A percentile compares a stretch with the other conserved stretches of the same genome.
Conservation (phyloP, 2,888 invertebrate species). For the Drosophila mimetica region DNA sequence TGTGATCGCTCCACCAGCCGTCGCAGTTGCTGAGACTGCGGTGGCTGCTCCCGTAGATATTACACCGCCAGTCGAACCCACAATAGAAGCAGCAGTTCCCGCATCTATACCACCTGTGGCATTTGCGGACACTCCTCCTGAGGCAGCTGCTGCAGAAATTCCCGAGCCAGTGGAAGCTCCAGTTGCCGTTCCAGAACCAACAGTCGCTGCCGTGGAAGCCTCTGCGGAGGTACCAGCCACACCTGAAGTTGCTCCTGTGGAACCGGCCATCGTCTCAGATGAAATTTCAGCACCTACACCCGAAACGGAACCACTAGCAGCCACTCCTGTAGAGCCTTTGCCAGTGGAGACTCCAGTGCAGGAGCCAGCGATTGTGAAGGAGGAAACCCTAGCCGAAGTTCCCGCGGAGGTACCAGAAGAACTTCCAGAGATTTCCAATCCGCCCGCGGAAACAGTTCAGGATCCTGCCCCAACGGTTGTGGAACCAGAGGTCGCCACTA, state of each 20-base stretch:
- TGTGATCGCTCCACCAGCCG: neutral
- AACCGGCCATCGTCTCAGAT: neutral
- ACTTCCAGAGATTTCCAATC: neutral
- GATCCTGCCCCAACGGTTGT: neutral
- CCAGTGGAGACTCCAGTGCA: neutral
- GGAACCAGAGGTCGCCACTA: neutral
- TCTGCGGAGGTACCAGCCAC: neutral
- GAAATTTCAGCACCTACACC: neutral
- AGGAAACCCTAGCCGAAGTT: neutral
- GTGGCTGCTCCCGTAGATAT: neutral
- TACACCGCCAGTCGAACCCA: neutral
- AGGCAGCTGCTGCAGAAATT: neutral
- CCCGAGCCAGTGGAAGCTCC: neutral
- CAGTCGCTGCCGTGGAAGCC: no score
- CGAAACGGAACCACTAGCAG: neutral
- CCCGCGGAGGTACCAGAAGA: neutral
- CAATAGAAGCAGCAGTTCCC: neutral
- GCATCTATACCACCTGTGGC: neutral
- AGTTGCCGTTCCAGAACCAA: neutral
- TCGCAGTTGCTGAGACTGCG: neutral
- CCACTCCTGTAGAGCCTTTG: neutral
- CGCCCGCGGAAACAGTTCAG: neutral
- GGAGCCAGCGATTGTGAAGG: neutral
- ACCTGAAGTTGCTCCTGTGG: neutral
- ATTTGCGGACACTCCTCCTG: neutral